phyloP scores from a whole-genome alignment of 2,797 vertebrate genomes.

The Silurus aristotelis region DNA sequence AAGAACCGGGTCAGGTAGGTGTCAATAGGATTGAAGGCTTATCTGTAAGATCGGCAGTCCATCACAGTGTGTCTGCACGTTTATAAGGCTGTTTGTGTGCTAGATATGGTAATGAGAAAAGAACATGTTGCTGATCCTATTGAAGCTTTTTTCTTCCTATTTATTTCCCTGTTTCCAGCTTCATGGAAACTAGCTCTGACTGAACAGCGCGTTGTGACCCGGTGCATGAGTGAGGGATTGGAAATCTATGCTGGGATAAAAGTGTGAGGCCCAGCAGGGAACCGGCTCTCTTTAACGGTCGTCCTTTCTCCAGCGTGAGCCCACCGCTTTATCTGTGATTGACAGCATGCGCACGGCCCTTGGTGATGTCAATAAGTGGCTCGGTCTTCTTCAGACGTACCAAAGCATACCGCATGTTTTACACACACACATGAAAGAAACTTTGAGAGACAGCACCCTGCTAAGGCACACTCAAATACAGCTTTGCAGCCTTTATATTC shows the following conservation, averaged over 20 bases:
- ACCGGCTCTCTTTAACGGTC: conserved; percentile 46
- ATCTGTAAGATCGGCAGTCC: conserved; percentile 36
- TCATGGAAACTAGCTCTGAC: conserved; percentile 44
- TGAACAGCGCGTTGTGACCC: conserved; percentile 61
- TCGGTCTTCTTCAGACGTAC: not conserved
- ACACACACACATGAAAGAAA: not conserved
- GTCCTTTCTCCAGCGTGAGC: conserved; percentile 26
- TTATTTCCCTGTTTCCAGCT: conserved; percentile 32
- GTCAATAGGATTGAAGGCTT: conserved; percentile 55
- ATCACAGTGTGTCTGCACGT: conserved; percentile 23
- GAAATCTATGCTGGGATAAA: conserved; percentile 50
- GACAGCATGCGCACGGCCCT: conserved; percentile 28
- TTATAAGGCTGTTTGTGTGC: not conserved
- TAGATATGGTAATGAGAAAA: not conserved
- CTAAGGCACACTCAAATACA: not conserved
- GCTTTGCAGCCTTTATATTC: not conserved
- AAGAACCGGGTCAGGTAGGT: conserved; percentile 63
- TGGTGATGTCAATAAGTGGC: conserved; percentile 33
- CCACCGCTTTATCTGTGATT: conserved; percentile 24
- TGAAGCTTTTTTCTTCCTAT: conserved; percentile 37
- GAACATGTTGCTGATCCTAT: not conserved
- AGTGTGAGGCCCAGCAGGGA: conserved; percentile 64
- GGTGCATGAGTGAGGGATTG: conserved; percentile 57
- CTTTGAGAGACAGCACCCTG: not conserved
- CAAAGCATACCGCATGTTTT: not conserved